phyloP scores from a whole-genome alignment of 2,888 invertebrate genomes.

The Ectropis crepuscularia region DNA sequence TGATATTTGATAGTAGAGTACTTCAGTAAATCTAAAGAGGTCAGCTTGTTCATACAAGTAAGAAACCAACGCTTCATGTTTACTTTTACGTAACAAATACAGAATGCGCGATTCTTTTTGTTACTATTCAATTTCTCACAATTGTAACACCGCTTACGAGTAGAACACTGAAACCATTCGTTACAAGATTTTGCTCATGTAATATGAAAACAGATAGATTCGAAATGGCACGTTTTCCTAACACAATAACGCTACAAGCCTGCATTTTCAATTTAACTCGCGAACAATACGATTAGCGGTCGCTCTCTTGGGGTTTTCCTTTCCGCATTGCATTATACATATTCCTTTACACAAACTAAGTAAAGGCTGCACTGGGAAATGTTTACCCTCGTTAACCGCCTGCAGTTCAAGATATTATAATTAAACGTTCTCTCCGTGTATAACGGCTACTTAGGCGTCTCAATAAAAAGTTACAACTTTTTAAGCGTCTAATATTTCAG shows the following conservation, averaged over 20 bases:
- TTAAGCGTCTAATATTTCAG: slow-evolving; percentile 8
- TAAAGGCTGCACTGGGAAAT: slow-evolving; percentile 20
- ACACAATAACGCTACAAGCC: slow-evolving; percentile 39
- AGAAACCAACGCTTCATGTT: too few species aligned
- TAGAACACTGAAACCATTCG: neutral
- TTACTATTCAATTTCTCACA: neutral
- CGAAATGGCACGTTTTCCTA: slow-evolving; percentile 30
- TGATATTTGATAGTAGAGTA: too few species aligned
- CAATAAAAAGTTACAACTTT: neutral
- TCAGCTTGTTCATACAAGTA: too few species aligned
- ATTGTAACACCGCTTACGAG: neutral
- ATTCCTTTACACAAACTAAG: slow-evolving; percentile 45
- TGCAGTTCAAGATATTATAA: slow-evolving; percentile 11
- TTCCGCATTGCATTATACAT: slow-evolving; percentile 57
- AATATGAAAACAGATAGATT: slow-evolving; percentile 11
- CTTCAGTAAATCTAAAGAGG: too few species aligned
- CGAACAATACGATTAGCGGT: slow-evolving; percentile 49
- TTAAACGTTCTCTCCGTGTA: slow-evolving; percentile 7
- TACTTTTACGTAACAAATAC: too few species aligned
- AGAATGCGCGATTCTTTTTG: too few species aligned
- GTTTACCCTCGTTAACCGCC: slow-evolving; percentile 3
- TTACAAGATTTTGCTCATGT: neutral
- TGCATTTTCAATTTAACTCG: slow-evolving; percentile 47
- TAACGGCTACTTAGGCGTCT: slow-evolving; percentile 6
- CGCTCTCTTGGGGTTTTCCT: slow-evolving; percentile 52